A percentile compares a stretch with the other conserved stretches of the same genome.
Evolutionary conservation across 2,888 invertebrate species (phyloP).

Genomic region (Tillus elongatus): DNA sequence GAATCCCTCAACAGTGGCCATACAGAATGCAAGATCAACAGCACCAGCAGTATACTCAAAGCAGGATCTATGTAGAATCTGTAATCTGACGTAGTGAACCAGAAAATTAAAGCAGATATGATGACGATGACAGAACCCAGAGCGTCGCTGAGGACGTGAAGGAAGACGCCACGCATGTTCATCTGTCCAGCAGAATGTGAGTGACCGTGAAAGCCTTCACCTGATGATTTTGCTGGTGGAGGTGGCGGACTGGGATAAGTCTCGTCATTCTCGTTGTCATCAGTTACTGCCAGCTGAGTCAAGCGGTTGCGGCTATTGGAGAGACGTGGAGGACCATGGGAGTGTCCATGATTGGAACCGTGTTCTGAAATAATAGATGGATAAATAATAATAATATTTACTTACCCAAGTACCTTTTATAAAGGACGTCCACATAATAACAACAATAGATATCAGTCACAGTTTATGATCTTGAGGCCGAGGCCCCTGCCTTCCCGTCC

Average conservation of each 20-base stretch:
- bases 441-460: too few relatives aligned
- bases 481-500: too few relatives aligned
- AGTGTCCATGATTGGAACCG: slow-evolving; percentile 52
- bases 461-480: too few relatives aligned
- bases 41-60: slow-evolving; percentile 79
- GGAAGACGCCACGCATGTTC: slow-evolving; percentile 99
- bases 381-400: too few relatives aligned
- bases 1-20: slow-evolving; percentile 92
- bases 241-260: slow-evolving; percentile 46
- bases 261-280: slow-evolving; percentile 66
- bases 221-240: slow-evolving; percentile 24
- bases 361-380: slow-evolving; percentile 62
- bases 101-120: slow-evolving; percentile 57
- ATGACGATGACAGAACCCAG: slow-evolving; percentile 90
- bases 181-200: slow-evolving; percentile 66
- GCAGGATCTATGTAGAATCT: slow-evolving; percentile 88
- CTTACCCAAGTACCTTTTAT: too few relatives aligned
- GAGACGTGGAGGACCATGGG: slow-evolving; percentile 55
- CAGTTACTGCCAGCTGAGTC: slow-evolving; percentile 54
- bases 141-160: slow-evolving; percentile 95
- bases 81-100: slow-evolving; percentile 23
- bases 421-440: too few relatives aligned
- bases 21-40: slow-evolving; percentile 77
- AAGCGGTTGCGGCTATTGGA: slow-evolving; percentile 51
- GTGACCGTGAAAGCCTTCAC: slow-evolving; percentile 42